Percentiles rank a stretch among this genome's conserved stretches.
phyloP scores from a whole-genome alignment of 2,113 vertebrate genomes.

The Notothenia coriiceps region DNA sequence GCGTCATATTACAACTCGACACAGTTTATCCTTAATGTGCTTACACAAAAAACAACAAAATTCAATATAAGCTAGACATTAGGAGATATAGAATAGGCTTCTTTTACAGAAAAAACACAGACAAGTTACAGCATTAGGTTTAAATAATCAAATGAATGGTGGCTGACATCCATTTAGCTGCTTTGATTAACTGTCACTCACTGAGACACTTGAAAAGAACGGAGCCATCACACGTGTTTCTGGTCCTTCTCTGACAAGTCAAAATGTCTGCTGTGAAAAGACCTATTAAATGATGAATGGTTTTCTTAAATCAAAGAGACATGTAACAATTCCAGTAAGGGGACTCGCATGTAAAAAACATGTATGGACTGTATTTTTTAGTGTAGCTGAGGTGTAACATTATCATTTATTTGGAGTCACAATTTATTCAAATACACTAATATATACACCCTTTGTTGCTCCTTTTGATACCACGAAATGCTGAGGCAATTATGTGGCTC shows the following conservation, averaged over 20 bases:
- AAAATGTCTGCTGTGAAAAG: no score
- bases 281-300: no score
- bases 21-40: background rate
- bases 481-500: background rate
- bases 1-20: background rate
- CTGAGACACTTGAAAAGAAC: background rate
- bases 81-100: background rate
- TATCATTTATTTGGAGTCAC: background rate
- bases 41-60: constrained; percentile 1
- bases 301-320: no score
- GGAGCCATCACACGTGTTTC: background rate
- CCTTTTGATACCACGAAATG: background rate
- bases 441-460: background rate
- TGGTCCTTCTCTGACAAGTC: no score
- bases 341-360: background rate
- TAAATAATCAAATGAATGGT: background rate
- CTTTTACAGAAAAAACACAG: background rate
- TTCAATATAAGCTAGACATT: background rate
- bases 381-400: background rate
- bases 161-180: background rate
- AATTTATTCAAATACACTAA: background rate
- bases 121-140: background rate
- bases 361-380: background rate
- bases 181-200: background rate
- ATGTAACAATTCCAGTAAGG: background rate